phyloP scores from a whole-genome alignment of 2,797 vertebrate genomes.

The Amblyopsis hoosieri region DNA sequence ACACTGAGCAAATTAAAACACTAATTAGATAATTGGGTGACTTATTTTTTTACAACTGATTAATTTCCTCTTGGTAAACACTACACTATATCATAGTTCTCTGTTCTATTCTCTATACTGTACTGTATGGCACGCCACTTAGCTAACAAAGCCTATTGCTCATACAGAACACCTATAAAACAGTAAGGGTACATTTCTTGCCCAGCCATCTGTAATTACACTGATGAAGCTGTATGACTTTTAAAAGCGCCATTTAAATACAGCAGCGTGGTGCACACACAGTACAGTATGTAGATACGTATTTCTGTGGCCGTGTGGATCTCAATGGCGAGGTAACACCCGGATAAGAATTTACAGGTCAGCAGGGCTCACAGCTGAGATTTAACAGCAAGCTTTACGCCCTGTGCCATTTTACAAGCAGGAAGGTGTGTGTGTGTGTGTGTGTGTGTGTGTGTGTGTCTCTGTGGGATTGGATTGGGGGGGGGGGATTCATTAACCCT shows the following conservation, averaged over 20 bases:
- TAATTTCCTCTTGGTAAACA: no score
- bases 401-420: constrained; percentile 67
- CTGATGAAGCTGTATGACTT: constrained; percentile 11
- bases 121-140: not conserved
- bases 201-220: constrained; percentile 12
- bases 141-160: not conserved
- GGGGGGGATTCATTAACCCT: constrained; percentile 65
- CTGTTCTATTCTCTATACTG: not conserved
- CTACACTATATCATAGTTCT: not conserved
- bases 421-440: not conserved
- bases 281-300: constrained; percentile 60
- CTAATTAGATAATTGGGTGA: not conserved
- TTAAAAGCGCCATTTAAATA: constrained; percentile 50
- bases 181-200: constrained; percentile 11
- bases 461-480: no score
- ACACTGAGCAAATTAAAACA: not conserved
- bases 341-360: constrained; percentile 72
- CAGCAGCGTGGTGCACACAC: constrained; percentile 49
- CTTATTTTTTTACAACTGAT: no score
- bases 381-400: constrained; percentile 78
- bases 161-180: constrained; percentile 12
- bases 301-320: constrained; percentile 38
- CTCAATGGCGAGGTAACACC: constrained; percentile 57
- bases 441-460: no score
- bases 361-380: constrained; percentile 76